Percentiles rank a stretch among this genome's conserved stretches.
phyloP scores from a whole-genome alignment of 2,888 invertebrate genomes.

The Leptogaster cylindrica region DNA sequence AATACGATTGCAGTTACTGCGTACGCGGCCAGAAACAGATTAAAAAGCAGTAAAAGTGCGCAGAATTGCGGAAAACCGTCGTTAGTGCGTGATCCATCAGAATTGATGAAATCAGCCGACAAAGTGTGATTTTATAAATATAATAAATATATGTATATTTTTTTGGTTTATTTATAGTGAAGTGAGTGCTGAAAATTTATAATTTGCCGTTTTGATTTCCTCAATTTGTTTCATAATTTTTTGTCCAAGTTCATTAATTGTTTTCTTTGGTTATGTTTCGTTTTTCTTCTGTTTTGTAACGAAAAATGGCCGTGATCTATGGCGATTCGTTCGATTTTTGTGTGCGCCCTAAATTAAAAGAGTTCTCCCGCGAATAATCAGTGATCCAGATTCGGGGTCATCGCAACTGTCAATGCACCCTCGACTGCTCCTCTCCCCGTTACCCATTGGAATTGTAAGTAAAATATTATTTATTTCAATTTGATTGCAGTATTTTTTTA shows the following conservation, averaged over 20 bases:
- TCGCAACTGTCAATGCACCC: neutral
- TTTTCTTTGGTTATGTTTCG: slow-evolving; percentile 2
- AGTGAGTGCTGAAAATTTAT: slow-evolving; percentile 5
- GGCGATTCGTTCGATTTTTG: slow-evolving; percentile 11
- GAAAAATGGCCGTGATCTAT: slow-evolving; percentile 17
- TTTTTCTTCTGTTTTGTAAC: neutral
- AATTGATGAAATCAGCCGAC: slow-evolving; percentile 1
- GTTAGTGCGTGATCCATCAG: neutral
- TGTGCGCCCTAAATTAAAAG: neutral
- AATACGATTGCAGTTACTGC: slow-evolving; percentile 12
- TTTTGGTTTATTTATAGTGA: slow-evolving; percentile 10
- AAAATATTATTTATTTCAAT: neutral
- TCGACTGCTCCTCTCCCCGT: neutral
- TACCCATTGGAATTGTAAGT: neutral
- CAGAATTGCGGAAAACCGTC: neutral
- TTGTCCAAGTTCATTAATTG: slow-evolving; percentile 15
- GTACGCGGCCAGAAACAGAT: neutral
- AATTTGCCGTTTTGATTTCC: slow-evolving; percentile 12
- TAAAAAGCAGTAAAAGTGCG: neutral
- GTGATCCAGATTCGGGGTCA: neutral
- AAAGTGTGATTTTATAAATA: slow-evolving; percentile 4
- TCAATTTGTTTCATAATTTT: neutral
- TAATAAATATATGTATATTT: slow-evolving; percentile 19
- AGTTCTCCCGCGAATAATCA: slow-evolving; percentile 13
- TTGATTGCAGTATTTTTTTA: too few species aligned